Evolutionary conservation across 2,888 invertebrate genomes (phyloP), one percentile per base, ranked within the genome.

Genomic region (Abscondita cerata): DNA sequence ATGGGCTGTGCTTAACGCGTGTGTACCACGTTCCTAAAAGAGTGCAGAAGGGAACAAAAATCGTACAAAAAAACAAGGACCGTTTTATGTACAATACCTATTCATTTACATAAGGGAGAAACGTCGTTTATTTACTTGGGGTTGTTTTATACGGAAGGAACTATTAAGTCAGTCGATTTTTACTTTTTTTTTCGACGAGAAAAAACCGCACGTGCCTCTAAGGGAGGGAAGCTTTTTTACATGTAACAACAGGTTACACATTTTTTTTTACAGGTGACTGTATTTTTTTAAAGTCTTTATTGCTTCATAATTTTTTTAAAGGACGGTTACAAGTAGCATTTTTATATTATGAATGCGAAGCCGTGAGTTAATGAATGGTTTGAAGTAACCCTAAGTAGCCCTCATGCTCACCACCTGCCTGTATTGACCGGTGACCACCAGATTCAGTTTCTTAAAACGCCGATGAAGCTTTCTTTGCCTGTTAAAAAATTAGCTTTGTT

Each of bases 1-100:
- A 55, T 69, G 62, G 70, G 68, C 60, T 64, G 70, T 68, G 66
- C 69, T 64, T 59, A 62, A 62, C 68, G 70, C 68, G 71, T 68
- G 71, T 68, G 40, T 60, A 65, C 68, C 68, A 68, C 70, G 70
- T 66, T 69, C 67, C 69, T 58, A 64, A 62, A 60, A 63, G 59
- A 60, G 40, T 44, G 53, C 25, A 61, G 61, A 66, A 25, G 59
- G 63, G 66, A 59, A 63, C 44, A 59, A 62, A 59, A 64, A 63
- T 53, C 56, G 55, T 61, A 57, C 47, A 65, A 70, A 70, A 69
- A 65, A 62, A 48, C 60, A 58, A 61, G 70, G 66, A 59, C 47
- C 55, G 67, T 67, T 70, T 70, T 70, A 65, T 60, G 40, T 52
- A 61, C 52, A 59, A 61, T 59, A 67, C 57, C 56, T 62, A 55